Base-by-base conservation (phyloP, 2,888 invertebrate genomes). In the Dermolepida albohirtum region DNA sequence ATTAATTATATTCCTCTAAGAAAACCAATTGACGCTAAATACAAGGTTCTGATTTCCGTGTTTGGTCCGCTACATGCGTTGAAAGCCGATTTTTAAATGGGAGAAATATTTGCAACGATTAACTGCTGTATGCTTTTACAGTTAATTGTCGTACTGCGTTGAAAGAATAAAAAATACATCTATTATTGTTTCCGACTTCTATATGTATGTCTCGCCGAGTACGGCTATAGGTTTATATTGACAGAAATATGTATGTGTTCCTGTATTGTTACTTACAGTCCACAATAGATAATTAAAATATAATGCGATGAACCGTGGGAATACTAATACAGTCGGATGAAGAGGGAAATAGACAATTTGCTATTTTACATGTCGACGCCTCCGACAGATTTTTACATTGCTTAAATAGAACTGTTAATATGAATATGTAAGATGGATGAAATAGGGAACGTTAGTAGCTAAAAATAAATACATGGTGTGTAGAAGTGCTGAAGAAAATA, bases 251-350 rank as follows among this genome's bases (percentile, higher is more conserved):
- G 12, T 41, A 55, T 43, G 11, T n/a, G 43, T 17, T 16, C 17
- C 17, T 10, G 17, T 10, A 55, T 11, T 41, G 27, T 14, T 11
- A 12, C n/a, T 47, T 29, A 29, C 51, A 29, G 22, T 43, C 44
- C 29, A 59, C 47, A 59, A 44, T 54, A n/a, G 12, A 11, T 54
- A 59, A 59, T 59, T 57, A 59, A 44, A 59, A 59, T 47, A 47
- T 44, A 59, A 59, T 59, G 59, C 44, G 34, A 47, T 47, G 34
- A 59, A 47, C 47, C 41, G 59, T 59, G 59, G 47, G 59, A 59
- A 59, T 59, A 59, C 29, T 29, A 59, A 59, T 57, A 22, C 55
- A 16, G 22, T 41, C 55, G 6, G 29, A 14, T 17, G 29, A 59
- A 59, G 59, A 16, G 44, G 59, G 59, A 59, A 59, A 47, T 47